phyloP scores from a whole-genome alignment of 92 coral and sea anemone species.

The Montipora capitata region DNA sequence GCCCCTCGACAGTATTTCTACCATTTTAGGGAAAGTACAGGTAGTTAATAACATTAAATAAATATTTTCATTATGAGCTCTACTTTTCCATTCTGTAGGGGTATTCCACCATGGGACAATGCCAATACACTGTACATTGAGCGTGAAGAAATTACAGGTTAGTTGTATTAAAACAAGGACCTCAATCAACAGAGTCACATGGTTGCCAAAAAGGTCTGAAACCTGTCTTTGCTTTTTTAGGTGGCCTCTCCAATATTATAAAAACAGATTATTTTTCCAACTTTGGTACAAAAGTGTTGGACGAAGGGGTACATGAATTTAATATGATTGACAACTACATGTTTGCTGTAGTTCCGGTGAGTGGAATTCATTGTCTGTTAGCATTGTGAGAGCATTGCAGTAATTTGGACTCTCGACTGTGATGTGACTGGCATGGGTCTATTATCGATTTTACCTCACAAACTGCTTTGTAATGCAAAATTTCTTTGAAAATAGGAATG shows the following conservation, averaged over 20 bases:
- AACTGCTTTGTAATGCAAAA: no score
- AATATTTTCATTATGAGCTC: no score
- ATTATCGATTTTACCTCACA: no score
- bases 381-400: no score
- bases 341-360: conserved; percentile 87
- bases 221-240: conserved; percentile 43
- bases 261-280: conserved; percentile 84
- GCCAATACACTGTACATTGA: conserved; percentile 82
- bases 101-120: conserved; percentile 82
- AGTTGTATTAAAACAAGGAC: neutral
- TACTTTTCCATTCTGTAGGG: conserved; percentile 56
- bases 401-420: no score
- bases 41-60: no score
- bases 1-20: no score
- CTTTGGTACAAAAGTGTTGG: conserved; percentile 65
- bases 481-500: no score
- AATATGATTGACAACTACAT: conserved; percentile 85
- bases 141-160: conserved; percentile 77
- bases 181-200: no score
- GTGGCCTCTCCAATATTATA: conserved; percentile 81
- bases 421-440: no score
- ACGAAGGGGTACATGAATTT: conserved; percentile 83
- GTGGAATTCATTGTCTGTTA: neutral
- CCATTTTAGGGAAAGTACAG: no score
- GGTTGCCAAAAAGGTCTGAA: no score